Evolutionary conservation across 2,888 invertebrate species (phyloP).

Genomic region (Herminia tarsipennalis): DNA sequence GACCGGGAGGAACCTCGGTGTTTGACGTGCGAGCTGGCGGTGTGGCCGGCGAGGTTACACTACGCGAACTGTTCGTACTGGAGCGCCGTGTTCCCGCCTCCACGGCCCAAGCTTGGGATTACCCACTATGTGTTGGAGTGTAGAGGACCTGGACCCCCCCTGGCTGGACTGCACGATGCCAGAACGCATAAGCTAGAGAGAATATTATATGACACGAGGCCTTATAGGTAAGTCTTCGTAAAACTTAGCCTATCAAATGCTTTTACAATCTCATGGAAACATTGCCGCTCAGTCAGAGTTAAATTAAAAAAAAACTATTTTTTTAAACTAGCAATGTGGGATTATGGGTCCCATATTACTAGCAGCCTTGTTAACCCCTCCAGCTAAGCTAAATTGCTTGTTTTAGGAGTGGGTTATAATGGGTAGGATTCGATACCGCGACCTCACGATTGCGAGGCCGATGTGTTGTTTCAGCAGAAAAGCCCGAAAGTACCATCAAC

Average conservation of each 20-base stretch:
- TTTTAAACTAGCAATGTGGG: too few relatives aligned
- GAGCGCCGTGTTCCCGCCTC: constrained; percentile 89
- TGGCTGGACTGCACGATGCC: constrained; percentile 92
- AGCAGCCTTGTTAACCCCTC: too few relatives aligned
- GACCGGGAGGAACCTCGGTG: constrained; percentile 91
- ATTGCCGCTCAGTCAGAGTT: too few relatives aligned
- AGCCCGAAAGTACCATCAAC: too few relatives aligned
- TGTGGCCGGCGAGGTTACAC: constrained; percentile 92
- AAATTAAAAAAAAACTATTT: too few relatives aligned
- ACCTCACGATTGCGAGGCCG: too few relatives aligned
- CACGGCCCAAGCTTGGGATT: constrained; percentile 76
- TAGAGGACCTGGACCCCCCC: constrained; percentile 96
- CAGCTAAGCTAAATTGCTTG: too few relatives aligned
- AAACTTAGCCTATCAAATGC: background rate
- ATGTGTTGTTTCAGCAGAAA: too few relatives aligned
- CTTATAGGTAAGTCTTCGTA: constrained; percentile 78
- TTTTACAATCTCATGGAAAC: too few relatives aligned
- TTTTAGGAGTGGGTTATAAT: too few relatives aligned
- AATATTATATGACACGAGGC: constrained; percentile 91
- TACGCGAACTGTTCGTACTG: constrained; percentile 96
- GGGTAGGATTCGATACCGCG: too few relatives aligned
- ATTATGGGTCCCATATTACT: too few relatives aligned
- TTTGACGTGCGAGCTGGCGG: constrained; percentile 93
- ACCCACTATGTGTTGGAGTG: constrained; percentile 93
- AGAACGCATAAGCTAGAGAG: constrained; percentile 91